These are phyloP conservation scores for Acrocyrtus sp. DNA, from an alignment of 2,888 invertebrate genomes.

Conservation along the genomic window DNA sequence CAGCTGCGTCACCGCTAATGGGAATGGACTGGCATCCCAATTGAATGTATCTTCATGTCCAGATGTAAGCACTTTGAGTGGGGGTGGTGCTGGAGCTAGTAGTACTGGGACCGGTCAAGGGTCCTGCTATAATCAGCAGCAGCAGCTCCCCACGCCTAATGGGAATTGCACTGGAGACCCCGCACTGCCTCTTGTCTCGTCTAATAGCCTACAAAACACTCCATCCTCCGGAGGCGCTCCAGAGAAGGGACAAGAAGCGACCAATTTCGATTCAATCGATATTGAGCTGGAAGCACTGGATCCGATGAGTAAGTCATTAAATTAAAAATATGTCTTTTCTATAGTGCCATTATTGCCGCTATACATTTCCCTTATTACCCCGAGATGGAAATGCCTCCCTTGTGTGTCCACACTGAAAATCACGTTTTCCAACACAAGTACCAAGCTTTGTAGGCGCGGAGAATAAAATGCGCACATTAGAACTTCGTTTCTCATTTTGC, in stretches of 20 bases:
- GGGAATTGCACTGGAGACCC: conserved; percentile 1
- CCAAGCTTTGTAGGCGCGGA: conserved; percentile 3
- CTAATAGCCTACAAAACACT: conserved; percentile 16
- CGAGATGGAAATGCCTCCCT: no score
- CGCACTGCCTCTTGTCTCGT: conserved; percentile 24
- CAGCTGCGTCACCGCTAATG: conserved; percentile 45
- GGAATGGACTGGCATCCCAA: conserved; percentile 42
- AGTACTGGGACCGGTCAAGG: conserved; percentile 20
- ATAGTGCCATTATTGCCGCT: no score
- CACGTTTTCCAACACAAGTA: neutral
- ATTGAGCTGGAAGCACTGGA: conserved; percentile 79
- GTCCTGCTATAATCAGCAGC: conserved; percentile 25
- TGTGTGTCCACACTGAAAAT: neutral
- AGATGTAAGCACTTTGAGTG: conserved; percentile 40
- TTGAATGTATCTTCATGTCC: conserved; percentile 46
- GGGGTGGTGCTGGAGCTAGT: conserved; percentile 15
- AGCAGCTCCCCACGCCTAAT: conserved; percentile 8
- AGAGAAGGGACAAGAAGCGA: conserved; percentile 44
- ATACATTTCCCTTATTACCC: no score
- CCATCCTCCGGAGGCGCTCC: conserved; percentile 11
- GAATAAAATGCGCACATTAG: no score
- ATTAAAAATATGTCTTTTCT: neutral
- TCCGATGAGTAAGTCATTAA: conserved; percentile 69
- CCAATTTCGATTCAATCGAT: conserved; percentile 63
- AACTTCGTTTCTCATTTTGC: conserved; percentile 44